Base-by-base conservation (phyloP, 2,888 invertebrate genomes). In the Busseola fusca region DNA sequence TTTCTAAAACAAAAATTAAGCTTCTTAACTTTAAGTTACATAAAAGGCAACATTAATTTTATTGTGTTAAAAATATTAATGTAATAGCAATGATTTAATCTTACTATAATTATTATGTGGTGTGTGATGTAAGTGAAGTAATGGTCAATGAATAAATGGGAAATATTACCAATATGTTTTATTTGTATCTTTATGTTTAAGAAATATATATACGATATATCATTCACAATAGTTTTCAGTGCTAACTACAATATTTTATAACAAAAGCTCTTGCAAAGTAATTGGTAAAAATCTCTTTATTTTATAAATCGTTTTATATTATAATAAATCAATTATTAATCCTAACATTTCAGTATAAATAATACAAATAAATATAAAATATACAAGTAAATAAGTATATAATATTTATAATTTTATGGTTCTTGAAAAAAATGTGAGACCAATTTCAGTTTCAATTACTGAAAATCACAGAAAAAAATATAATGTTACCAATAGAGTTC, bases 121-220 rank as follows among this genome's bases (percentile, higher is more conserved):
- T 83, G 86, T 86, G 89, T 87, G 83, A 81, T 80, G 85, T 87
- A 83, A 82, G 74, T 85, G 79, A 79, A 86, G 82, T 87, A 84
- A 82, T 85, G 78, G 83, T 87, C 76, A 85, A 82, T 81, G 86
- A 91, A 88, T 91, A 90, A 89, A 90, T 84, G 83, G 70, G 81
- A 84, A 83, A 42, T 85, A 84, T 76, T 84, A 79, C 56, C 37
- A 62, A 57, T 64, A 70, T 63, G 78, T 87, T 87, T 80, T 77
- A 75, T 77, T 84, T 72, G 16, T 63, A 40, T 57, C 18, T 64
- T 40, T 54, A 64, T 27, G n/a, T 56, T 27, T 18, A 21, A 42
- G 40, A 74, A 60, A 16, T 74, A 48, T 52, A 37, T 9, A 18
- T 10, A 25, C 3, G 6, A 25, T 50, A 7, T 45, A 45, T 37